Evolutionary conservation across 2,797 vertebrate genomes (phyloP).

Genomic region (Aeoliscus strigatus): DNA sequence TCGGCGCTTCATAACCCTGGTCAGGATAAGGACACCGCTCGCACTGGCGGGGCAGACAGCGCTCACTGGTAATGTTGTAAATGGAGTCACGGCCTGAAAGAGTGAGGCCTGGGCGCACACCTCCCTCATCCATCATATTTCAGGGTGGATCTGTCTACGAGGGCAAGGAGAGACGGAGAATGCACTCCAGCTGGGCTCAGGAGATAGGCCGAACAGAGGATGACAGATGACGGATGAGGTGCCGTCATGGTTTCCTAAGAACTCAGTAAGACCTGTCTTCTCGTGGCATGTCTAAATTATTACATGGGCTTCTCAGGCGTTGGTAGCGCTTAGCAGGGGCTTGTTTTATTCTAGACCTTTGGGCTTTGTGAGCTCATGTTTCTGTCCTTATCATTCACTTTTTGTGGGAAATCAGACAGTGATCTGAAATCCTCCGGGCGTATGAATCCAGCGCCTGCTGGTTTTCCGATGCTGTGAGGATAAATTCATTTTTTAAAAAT

Average conservation of each 20-base stretch:
- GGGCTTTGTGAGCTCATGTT: slow-evolving; percentile 20
- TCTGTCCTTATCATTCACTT: slow-evolving; percentile 23
- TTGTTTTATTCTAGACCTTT: slow-evolving; percentile 40
- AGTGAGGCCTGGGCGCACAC: slow-evolving; percentile 50
- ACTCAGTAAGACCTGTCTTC: slow-evolving; percentile 70
- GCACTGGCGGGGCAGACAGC: slow-evolving; percentile 35
- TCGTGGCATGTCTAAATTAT: slow-evolving; percentile 73
- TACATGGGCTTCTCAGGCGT: slow-evolving; percentile 53
- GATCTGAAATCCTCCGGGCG: slow-evolving; percentile 5
- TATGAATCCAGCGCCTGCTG: slow-evolving; percentile 4
- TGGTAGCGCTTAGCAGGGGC: slow-evolving; percentile 33
- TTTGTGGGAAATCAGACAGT: slow-evolving; percentile 19
- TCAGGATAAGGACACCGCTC: slow-evolving; percentile 42
- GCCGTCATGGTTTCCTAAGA: slow-evolving; percentile 70
- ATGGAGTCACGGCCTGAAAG: slow-evolving; percentile 71
- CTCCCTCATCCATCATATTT: slow-evolving; percentile 71
- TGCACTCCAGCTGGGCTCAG: slow-evolving; percentile 65
- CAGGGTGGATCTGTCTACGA: slow-evolving; percentile 48
- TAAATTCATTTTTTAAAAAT: not conserved
- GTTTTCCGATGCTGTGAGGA: slow-evolving; percentile 2
- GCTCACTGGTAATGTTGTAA: slow-evolving; percentile 54
- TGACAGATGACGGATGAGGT: slow-evolving; percentile 74
- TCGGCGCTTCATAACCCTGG: slow-evolving; percentile 40
- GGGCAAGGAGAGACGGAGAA: slow-evolving; percentile 57
- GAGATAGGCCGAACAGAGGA: slow-evolving; percentile 62